phyloP scores from a whole-genome alignment of 1,140 invertebrate genomes.

The Heliconius himera region DNA sequence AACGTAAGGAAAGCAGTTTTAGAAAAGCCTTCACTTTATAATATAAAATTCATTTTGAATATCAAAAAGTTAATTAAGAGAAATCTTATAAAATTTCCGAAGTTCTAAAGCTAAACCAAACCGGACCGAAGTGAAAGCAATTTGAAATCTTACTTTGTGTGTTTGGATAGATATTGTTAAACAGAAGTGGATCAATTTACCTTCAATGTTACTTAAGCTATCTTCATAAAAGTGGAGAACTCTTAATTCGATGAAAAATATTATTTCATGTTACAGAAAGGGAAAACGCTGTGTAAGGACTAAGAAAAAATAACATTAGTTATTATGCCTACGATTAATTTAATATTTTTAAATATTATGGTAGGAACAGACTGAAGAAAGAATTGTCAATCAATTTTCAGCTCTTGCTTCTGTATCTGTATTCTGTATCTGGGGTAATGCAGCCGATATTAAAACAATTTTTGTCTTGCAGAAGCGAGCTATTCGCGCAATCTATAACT shows the following conservation, averaged over 20 bases:
- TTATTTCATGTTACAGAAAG: not conserved
- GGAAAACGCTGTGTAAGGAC: not conserved
- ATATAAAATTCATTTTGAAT: not conserved
- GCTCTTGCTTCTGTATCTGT: too few relatives aligned
- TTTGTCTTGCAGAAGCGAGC: too few relatives aligned
- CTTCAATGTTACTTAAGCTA: not conserved
- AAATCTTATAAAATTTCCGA: not conserved
- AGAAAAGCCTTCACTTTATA: not conserved
- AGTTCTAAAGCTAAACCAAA: not conserved
- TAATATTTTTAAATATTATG: too few relatives aligned
- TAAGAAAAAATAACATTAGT: not conserved
- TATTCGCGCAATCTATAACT: too few relatives aligned
- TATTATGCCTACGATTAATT: too few relatives aligned
- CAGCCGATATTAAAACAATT: too few relatives aligned
- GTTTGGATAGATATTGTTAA: slow-evolving; percentile 21
- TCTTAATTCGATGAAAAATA: not conserved
- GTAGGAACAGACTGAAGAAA: not conserved
- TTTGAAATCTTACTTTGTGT: not conserved
- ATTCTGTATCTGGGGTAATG: too few relatives aligned
- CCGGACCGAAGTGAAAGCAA: not conserved
- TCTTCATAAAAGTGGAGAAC: not conserved
- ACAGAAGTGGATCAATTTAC: slow-evolving; percentile 25
- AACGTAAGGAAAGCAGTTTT: not conserved
- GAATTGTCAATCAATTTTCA: too few relatives aligned
- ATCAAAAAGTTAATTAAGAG: not conserved